Percentiles rank a stretch among this genome's conserved stretches.
Evolutionary conservation across 2,113 vertebrate species (phyloP).

Genomic region (Ifrita kowaldi): DNA sequence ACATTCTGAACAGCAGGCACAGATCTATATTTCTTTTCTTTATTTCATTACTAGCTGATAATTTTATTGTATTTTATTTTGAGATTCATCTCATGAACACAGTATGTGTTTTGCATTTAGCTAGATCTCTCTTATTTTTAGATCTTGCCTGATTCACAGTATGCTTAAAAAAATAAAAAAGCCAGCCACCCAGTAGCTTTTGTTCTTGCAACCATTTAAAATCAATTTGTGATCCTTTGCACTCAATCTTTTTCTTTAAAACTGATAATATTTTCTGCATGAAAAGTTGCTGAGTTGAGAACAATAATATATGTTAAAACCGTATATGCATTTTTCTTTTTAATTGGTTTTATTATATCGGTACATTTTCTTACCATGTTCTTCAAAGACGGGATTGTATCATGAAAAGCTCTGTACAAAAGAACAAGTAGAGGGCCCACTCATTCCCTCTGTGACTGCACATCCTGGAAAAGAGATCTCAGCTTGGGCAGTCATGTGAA

Average conservation of each 20-base stretch:
- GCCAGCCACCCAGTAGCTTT: neutral
- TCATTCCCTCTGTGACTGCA: neutral
- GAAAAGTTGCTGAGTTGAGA: conserved; percentile 38
- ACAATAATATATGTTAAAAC: neutral
- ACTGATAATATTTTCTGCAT: neutral
- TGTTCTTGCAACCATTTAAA: conserved; percentile 23
- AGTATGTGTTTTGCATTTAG: conserved; percentile 27
- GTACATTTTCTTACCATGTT: neutral
- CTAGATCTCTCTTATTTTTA: conserved; percentile 19
- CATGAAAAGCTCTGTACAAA: neutral
- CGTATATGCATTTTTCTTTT: neutral
- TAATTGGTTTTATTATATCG: neutral
- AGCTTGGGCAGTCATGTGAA: neutral
- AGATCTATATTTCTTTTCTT: conserved; percentile 52
- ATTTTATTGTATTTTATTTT: conserved; percentile 68
- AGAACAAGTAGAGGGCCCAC: neutral
- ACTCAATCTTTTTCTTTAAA: neutral
- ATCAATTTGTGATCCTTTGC: conserved; percentile 8
- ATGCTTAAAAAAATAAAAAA: neutral
- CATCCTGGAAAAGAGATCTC: neutral
- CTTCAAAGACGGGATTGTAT: neutral
- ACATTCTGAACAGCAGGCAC: conserved; percentile 44
- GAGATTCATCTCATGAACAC: conserved; percentile 57
- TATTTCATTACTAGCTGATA: conserved; percentile 71
- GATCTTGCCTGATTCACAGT: conserved; percentile 12